Percentiles rank a stretch among this genome's conserved stretches.
These are phyloP conservation scores for Epinephelus cyanopodus DNA, from an alignment of 2,113 vertebrate species.

Conservation along the genomic window DNA sequence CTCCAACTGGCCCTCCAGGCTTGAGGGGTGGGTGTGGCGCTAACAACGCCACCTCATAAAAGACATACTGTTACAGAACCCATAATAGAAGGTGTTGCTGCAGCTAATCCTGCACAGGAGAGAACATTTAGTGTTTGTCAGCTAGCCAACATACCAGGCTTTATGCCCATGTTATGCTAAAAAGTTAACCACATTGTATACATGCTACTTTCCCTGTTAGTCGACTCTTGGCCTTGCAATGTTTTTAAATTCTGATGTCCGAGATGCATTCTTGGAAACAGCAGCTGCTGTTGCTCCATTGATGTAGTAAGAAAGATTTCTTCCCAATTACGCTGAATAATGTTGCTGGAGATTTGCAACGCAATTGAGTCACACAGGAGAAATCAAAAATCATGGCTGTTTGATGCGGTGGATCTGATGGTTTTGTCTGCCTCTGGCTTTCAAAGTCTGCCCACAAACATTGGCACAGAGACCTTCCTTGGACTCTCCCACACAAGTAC, in stretches of 20 bases:
- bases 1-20: too few species aligned
- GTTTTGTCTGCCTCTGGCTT: conserved; percentile 44
- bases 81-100: neutral
- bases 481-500: conserved; percentile 57
- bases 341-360: conserved; percentile 23
- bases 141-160: neutral
- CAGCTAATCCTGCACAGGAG: neutral
- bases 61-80: too few species aligned
- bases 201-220: neutral
- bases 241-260: neutral
- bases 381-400: conserved; percentile 25
- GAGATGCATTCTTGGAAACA: neutral
- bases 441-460: conserved; percentile 58
- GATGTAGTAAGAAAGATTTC: conserved; percentile 16
- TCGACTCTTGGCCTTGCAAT: conserved; percentile 1
- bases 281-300: neutral
- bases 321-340: conserved; percentile 45
- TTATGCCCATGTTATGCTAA: neutral
- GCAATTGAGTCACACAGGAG: conserved; percentile 50
- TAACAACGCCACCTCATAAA: too few species aligned
- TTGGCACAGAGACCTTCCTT: conserved; percentile 50
- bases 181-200: neutral
- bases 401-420: conserved; percentile 40
- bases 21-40: too few species aligned
- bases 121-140: neutral